Evolutionary conservation across 2,888 invertebrate genomes (phyloP), one percentile per base, ranked within the genome.

Genomic region (Anticlea derivata): DNA sequence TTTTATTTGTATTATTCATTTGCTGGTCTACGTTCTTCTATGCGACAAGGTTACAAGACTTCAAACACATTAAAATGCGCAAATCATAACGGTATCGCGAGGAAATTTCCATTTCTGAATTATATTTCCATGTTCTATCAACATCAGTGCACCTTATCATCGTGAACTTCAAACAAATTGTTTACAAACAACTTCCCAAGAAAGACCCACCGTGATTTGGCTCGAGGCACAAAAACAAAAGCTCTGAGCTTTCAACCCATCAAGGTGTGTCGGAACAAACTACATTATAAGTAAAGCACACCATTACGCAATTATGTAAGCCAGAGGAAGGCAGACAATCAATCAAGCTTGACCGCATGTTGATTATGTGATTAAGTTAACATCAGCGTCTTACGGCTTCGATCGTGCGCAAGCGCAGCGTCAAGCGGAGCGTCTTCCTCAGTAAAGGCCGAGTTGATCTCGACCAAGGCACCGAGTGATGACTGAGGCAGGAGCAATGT

Each of bases 301-400:
- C 66, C 61, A 67, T 80, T 80, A 70, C 70, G 68, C 68, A 78
- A 78, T 70, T 72, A 75, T 57, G 59, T 40, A 58, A 62, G 53
- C 54, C 55, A 65, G 66, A 73, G 56, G 37, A 58, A 60, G 54
- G 55, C 55, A 65, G 66, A 74, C 75, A 79, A 80, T 80, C 78
- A 73, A 78, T 79, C 80, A 75, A 65, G 62, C 66, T 65, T 65
- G 72, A 67, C 68, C 60, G 75, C 73, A 70, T 72, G 78, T 78
- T 78, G 78, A 83, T 83, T 81, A 78, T 83, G 72, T 80, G 79
- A 83, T 86, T 82, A 84, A 80, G 75, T 78, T 60, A 55, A 60
- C 61, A 52, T 61, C 54, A 51, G 38, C 40, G 48, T 23, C 24
- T 34, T 54, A 53, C 55, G 54, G 53, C 39, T 34, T 48, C 7